Percentiles rank a stretch among this genome's conserved stretches.
These are phyloP conservation scores for Acridotheres tristis DNA, from an alignment of 2,797 vertebrate genomes.

Conservation along the genomic window DNA sequence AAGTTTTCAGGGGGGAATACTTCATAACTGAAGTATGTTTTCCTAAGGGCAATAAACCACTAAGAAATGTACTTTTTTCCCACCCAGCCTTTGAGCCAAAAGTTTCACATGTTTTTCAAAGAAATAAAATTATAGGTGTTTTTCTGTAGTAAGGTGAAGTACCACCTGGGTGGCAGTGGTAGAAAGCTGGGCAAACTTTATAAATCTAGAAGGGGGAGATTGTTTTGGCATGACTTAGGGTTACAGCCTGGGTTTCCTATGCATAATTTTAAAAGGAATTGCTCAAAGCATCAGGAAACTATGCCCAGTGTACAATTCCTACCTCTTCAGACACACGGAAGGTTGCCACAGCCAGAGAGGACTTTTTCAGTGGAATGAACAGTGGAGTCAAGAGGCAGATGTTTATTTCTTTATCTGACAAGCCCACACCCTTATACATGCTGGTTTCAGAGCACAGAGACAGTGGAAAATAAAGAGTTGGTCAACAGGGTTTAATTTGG, in stretches of 20 bases:
- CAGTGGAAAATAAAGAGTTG: neutral
- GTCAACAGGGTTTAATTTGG: neutral
- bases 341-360: neutral
- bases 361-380: neutral
- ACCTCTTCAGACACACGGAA: neutral
- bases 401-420: conserved; percentile 3
- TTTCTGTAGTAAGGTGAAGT: conserved; percentile 52
- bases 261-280: conserved; percentile 47
- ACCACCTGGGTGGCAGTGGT: conserved; percentile 66
- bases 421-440: neutral
- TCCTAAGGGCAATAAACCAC: conserved; percentile 72
- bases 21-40: conserved; percentile 74
- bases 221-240: conserved; percentile 39
- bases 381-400: neutral
- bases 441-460: neutral
- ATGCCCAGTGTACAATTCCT: neutral
- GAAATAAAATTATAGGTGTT: conserved; percentile 68
- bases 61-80: conserved; percentile 48
- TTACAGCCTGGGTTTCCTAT: conserved; percentile 44
- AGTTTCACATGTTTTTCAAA: conserved; percentile 65
- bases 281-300: conserved; percentile 46
- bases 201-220: conserved; percentile 39
- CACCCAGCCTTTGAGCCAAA: conserved; percentile 62
- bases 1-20: conserved; percentile 74
- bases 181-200: conserved; percentile 45